Evolutionary conservation across 2,113 vertebrate genomes (phyloP), one percentile per base, ranked within the genome.

Genomic region (Cairina moschata): DNA sequence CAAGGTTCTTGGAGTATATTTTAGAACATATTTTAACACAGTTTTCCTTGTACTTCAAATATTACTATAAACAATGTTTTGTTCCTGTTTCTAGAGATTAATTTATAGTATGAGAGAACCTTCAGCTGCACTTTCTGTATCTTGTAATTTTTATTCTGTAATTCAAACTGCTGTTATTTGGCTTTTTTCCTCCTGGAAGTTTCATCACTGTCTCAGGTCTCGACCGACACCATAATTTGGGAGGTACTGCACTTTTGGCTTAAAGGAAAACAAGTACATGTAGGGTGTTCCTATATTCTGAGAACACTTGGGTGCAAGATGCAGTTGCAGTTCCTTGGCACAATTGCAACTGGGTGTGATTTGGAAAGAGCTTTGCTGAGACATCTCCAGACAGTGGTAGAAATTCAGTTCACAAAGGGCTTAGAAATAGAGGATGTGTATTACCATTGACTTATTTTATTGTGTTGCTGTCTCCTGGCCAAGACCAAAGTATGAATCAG

Each of bases 381-480:
- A 7, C 8, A 74, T 73, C 40, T 74, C 5, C 29, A 52, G 32
- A 10, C 29, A 46, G 8, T 55, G 5, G 8, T 11, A 58, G 40
- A 58, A 88, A 60, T 55, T 86, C 26, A 38, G 14, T 50, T 83
- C 36, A 17, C 31, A 67, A 56, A 74, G 4, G 44, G 4, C 42
- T 58, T 65, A 38, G 17, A 48, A 75, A 76, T 6, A 8, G 15
- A 87, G 25, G 2, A 56, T 42, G 34, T 38, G 4, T 40, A 31
- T 55, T 29, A n/a, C 2, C 17, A 9, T 42, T 69, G 25, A 0
- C 28, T 25, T 54, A 42, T n/a, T 31, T 8, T 46, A 26, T 48
- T 32, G 34, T 16, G 0, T 17, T n/a, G 10, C 2, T 2, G 1
- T 6, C 26, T 68, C 4, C 22, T 71, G 31, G 18, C 13, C 44